Percentiles rank a stretch among this genome's conserved stretches.
Conservation (phyloP, 2,113 vertebrate genomes). For the Mungos mungo region DNA sequence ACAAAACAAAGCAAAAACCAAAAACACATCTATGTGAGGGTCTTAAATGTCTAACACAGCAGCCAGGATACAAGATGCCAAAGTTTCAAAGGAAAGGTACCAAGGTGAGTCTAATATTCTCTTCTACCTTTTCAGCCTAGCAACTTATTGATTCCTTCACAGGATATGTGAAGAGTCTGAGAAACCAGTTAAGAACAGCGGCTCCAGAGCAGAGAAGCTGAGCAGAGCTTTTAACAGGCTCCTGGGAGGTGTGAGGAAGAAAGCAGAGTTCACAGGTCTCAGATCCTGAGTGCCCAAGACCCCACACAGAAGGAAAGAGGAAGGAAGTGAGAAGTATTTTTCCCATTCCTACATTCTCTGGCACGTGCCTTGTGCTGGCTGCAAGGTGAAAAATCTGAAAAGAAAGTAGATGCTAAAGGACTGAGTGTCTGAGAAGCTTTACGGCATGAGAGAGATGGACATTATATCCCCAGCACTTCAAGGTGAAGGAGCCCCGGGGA, state of each 20-base stretch:
- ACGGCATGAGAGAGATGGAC: not conserved
- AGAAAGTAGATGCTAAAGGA: not conserved
- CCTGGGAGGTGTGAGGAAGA: not conserved
- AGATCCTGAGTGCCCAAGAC: not conserved
- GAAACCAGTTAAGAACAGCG: not conserved
- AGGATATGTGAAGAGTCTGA: not conserved
- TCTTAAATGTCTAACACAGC: not conserved
- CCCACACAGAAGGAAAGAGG: not conserved
- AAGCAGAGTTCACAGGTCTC: not conserved
- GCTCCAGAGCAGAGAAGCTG: not conserved
- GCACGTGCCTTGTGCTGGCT: not conserved
- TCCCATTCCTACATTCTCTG: not conserved
- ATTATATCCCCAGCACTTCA: not conserved
- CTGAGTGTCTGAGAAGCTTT: not conserved
- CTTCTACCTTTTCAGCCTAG: not conserved
- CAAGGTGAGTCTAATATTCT: not conserved
- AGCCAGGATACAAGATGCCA: not conserved
- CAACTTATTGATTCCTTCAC: not conserved
- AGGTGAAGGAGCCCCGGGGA: not conserved
- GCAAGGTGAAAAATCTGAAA: not conserved
- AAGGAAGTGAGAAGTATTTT: not conserved
- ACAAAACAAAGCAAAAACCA: not conserved
- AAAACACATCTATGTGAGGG: not conserved
- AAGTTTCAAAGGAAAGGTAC: not conserved
- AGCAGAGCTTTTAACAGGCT: not conserved